phyloP scores from a whole-genome alignment of 2,797 vertebrate species.

The Syngnathus rostellatus region DNA sequence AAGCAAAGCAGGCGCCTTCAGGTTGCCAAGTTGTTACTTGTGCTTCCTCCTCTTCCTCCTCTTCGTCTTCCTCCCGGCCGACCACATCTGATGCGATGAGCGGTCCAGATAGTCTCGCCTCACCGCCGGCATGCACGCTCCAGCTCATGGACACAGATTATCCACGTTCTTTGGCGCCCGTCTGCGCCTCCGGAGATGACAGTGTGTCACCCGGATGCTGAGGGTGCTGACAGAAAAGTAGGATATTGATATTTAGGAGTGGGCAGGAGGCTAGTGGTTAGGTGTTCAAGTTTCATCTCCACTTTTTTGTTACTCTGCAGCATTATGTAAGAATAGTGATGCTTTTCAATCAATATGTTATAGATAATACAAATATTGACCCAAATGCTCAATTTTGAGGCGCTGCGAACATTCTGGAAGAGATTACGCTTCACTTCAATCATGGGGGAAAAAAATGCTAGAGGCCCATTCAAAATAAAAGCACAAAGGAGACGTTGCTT shows the following conservation, averaged over 20 bases:
- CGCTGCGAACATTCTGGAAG: conserved; percentile 36
- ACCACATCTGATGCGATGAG: conserved; percentile 45
- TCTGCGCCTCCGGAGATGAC: conserved; percentile 52
- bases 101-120: conserved; percentile 10
- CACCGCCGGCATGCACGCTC: conserved; percentile 18
- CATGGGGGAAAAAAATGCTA: conserved; percentile 12
- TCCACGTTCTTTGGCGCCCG: conserved; percentile 51
- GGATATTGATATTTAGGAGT: conserved; percentile 6
- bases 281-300: conserved; percentile 20
- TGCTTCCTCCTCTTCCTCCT: conserved; percentile 14
- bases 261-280: conserved; percentile 7
- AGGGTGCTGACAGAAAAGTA: conserved; percentile 55
- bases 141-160: conserved; percentile 41
- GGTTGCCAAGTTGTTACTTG: conserved; percentile 37
- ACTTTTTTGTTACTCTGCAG: background rate
- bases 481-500: conserved; percentile 27
- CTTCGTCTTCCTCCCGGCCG: background rate
- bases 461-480: conserved; percentile 36
- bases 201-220: conserved; percentile 51
- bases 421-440: conserved; percentile 21
- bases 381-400: background rate
- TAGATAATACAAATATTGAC: background rate
- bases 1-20: conserved; percentile 25
- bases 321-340: background rate
- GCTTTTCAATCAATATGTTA: background rate